These are phyloP conservation scores for Brachionus plicatilis DNA, from an alignment of 1,140 invertebrate species.

Conservation along the genomic window DNA sequence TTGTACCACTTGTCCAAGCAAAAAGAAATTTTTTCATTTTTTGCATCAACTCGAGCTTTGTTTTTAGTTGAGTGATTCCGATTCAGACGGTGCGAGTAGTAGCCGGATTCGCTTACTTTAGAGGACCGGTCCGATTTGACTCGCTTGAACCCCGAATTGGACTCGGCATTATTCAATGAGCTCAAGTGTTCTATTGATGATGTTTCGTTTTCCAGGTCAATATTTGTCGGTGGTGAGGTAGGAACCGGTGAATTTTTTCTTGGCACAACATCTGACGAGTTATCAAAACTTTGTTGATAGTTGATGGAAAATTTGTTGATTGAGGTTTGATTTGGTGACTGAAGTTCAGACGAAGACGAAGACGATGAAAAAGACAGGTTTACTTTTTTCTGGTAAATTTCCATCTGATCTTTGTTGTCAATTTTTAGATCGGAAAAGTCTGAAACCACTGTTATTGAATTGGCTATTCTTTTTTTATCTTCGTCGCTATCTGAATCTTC, in stretches of 20 bases:
- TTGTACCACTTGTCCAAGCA: conserved; percentile 32
- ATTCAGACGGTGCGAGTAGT: not conserved
- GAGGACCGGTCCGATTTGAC: not conserved
- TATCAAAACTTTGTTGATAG: not conserved
- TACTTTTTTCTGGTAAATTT: not conserved
- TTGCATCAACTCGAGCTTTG: not conserved
- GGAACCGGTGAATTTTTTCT: conserved; percentile 37
- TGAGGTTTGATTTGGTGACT: not conserved
- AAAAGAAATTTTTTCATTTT: conserved; percentile 9
- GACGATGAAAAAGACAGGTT: not conserved
- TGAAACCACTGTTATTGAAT: not conserved
- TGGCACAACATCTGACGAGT: not conserved
- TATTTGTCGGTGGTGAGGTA: conserved; percentile 24
- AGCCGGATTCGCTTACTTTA: not conserved
- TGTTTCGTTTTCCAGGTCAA: conserved; percentile 1
- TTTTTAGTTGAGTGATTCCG: not conserved
- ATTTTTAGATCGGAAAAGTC: not conserved
- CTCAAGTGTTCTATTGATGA: conserved; percentile 6
- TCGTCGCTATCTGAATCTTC: not conserved
- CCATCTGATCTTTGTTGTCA: not conserved
- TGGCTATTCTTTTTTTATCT: not conserved
- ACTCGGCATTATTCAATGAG: not conserved
- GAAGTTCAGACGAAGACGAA: not conserved
- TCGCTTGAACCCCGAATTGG: not conserved
- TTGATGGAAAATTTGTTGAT: not conserved